Conservation (phyloP, 2,113 vertebrate species). For the Petromus typicus region DNA sequence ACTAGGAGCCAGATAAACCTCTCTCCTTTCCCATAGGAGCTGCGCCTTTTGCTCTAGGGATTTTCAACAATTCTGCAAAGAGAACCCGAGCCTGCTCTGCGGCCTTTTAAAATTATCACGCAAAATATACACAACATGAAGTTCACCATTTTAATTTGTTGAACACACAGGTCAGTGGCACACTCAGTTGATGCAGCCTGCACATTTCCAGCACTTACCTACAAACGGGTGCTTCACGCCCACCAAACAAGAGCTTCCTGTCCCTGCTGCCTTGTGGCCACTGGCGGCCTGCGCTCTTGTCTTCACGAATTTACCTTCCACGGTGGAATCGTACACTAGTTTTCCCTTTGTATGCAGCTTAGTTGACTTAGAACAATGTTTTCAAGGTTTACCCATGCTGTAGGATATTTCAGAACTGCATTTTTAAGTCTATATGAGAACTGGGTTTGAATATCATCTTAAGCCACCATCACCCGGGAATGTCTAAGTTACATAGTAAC, state of each 20-base stretch:
- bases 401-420: no score
- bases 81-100: no score
- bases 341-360: not conserved
- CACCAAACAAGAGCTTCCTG: not conserved
- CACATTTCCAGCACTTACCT: not conserved
- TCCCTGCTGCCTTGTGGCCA: not conserved
- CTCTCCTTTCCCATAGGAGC: not conserved
- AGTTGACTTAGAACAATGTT: not conserved
- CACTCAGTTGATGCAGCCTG: not conserved
- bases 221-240: not conserved
- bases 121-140: not conserved
- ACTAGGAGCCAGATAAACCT: not conserved
- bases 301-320: not conserved
- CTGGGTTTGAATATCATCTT: not conserved
- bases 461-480: not conserved
- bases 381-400: not conserved
- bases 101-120: not conserved
- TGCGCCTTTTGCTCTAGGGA: not conserved
- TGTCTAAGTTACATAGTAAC: not conserved
- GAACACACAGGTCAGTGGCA: not conserved
- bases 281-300: not conserved
- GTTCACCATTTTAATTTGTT: not conserved
- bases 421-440: constrained; percentile 8
- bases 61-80: not conserved
- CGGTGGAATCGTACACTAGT: not conserved